phyloP scores from a whole-genome alignment of 2,888 invertebrate genomes.

The Dryomyza anilis region DNA sequence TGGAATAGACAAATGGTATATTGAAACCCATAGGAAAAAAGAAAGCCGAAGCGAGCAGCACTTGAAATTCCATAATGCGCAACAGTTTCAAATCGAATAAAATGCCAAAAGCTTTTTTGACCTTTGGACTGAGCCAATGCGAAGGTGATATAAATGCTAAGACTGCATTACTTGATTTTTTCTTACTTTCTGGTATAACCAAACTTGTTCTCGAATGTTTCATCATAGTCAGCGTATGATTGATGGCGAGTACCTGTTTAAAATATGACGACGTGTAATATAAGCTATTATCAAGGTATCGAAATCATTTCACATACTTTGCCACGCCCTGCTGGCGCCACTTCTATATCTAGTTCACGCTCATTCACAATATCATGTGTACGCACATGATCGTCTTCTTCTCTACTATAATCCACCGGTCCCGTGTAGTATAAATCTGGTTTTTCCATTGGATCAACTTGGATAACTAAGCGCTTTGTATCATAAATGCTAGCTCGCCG shows the following conservation, averaged over 20 bases:
- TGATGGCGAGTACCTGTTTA: conserved; percentile 26
- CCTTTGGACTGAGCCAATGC: conserved; percentile 39
- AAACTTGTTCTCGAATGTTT: conserved; percentile 12
- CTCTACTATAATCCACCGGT: conserved; percentile 36
- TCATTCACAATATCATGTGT: not conserved
- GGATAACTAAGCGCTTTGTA: conserved; percentile 40
- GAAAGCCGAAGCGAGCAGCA: conserved; percentile 64
- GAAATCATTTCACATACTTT: not conserved
- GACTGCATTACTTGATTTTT: not conserved
- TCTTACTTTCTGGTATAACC: not conserved
- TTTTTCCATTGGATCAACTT: conserved; percentile 66
- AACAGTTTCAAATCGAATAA: conserved; percentile 49
- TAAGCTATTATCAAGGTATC: too few relatives aligned
- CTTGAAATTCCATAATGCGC: conserved; percentile 48
- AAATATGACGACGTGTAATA: too few relatives aligned
- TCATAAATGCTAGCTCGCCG: not conserved
- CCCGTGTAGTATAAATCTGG: conserved; percentile 72
- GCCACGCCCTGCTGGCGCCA: not conserved
- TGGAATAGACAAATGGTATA: conserved; percentile 76
- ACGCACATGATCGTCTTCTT: conserved; percentile 36
- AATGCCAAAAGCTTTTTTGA: conserved; percentile 36
- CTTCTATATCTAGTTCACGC: conserved; percentile 1
- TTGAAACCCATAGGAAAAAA: conserved; percentile 78
- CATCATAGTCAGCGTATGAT: conserved; percentile 34
- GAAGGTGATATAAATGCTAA: conserved; percentile 18